Percentiles rank a stretch among this genome's conserved stretches.
phyloP scores from a whole-genome alignment of 2,113 vertebrate species.

The Rhombomys opimus region DNA sequence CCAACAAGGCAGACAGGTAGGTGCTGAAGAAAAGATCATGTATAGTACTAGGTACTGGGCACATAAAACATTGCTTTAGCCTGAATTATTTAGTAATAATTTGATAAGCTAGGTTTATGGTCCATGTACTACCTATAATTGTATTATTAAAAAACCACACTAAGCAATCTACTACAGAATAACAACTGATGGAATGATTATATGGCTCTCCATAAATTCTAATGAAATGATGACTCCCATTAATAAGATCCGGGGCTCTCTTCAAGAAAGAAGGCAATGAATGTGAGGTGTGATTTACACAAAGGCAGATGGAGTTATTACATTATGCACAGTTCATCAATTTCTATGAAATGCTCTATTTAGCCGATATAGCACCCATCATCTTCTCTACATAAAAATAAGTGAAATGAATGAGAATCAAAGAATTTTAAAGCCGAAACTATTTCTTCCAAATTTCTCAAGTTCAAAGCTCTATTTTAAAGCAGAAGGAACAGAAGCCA shows the following conservation, averaged over 20 bases:
- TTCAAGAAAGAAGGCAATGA: conserved; percentile 68
- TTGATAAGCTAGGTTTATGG: conserved; percentile 61
- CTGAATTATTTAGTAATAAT: conserved; percentile 63
- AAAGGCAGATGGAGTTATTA: conserved; percentile 74
- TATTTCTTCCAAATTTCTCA: not conserved
- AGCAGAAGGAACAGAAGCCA: not conserved
- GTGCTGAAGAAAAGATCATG: conserved; percentile 40
- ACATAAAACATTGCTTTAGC: conserved; percentile 52
- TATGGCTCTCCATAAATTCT: conserved; percentile 62
- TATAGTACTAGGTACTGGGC: not conserved
- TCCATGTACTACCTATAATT: conserved; percentile 20
- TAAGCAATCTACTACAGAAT: conserved; percentile 61
- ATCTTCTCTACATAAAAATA: conserved; percentile 32
- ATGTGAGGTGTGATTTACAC: conserved; percentile 42
- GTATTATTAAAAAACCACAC: conserved; percentile 44
- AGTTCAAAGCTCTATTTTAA: conserved; percentile 15
- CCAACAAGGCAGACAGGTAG: not conserved
- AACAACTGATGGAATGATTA: conserved; percentile 58
- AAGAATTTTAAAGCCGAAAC: not conserved
- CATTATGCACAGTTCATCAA: conserved; percentile 78
- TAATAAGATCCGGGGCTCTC: conserved; percentile 69
- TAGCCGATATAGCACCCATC: conserved; percentile 14
- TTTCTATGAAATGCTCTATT: conserved; percentile 49
- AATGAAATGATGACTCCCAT: conserved; percentile 67
- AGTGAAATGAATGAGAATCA: conserved; percentile 36